Conservation (phyloP, 64 coral and sea anemone species). For the Montipora sp. region DNA sequence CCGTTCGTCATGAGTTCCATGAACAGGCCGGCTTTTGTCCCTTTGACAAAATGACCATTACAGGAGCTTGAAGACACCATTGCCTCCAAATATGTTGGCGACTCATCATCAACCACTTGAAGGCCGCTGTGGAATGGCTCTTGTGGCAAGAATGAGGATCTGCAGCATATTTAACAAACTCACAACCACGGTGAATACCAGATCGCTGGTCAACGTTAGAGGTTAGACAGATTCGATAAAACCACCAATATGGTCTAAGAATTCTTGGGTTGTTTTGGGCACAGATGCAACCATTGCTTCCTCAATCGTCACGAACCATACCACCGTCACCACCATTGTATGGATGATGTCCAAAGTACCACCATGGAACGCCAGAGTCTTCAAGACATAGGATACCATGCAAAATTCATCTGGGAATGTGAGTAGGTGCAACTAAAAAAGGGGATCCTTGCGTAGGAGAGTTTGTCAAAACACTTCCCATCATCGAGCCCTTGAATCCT, state of each 20-base stretch:
- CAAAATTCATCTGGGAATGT: conserved; percentile 22
- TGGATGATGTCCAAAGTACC: not conserved
- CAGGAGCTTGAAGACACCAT: not conserved
- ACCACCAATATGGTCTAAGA: not conserved
- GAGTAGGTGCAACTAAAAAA: not conserved
- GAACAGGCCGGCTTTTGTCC: not conserved
- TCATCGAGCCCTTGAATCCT: not conserved
- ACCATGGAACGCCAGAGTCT: not conserved
- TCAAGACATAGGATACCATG: not conserved
- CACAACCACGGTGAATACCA: not conserved
- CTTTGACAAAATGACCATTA: not conserved
- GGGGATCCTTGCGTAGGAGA: not conserved
- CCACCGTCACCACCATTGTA: not conserved
- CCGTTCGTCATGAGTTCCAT: conserved; percentile 8
- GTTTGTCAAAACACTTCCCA: not conserved
- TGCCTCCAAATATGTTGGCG: not conserved
- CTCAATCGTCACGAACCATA: too few relatives aligned
- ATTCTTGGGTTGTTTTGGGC: conserved; percentile 28
- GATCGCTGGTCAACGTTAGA: too few relatives aligned
- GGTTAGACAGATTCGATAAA: not conserved
- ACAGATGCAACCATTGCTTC: not conserved
- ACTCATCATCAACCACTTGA: not conserved
- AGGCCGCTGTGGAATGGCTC: not conserved
- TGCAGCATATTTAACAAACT: not conserved
- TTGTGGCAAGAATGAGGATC: not conserved